Base-by-base conservation (phyloP, 2,888 invertebrate genomes). In the Tipula lateralis region DNA sequence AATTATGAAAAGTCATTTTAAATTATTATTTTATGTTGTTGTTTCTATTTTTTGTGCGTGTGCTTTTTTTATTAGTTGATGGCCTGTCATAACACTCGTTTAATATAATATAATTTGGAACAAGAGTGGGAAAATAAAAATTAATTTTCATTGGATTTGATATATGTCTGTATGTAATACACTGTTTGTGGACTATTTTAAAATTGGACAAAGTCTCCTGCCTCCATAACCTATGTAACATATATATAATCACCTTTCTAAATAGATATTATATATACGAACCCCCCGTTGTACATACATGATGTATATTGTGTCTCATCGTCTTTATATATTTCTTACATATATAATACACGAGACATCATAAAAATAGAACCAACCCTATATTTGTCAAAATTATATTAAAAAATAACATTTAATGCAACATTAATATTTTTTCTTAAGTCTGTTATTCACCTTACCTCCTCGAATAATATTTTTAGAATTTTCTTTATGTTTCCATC, bases 391-490 rank as follows among this genome's bases (percentile, higher is more conserved):
- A 66, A 66, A 66, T 24, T n/a, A 24, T 44, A 44, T n/a, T n/a
- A n/a, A 66, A 24, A 66, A 66, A 24, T 24, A 66, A 24, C 66
- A 66, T 66, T 66, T 66, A 66, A 66, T 66, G 66, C 66, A 66
- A 66, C 66, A 66, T 66, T 66, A 66, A 66, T 66, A 24, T 66
- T 66, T 66, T 66, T 12, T 66, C 19, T 66, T 9, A 66, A 66
- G 66, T 66, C 66, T 66, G 66, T 66, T 66, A 66, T 66, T 66
- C 66, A 66, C 66, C 66, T 66, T 66, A 66, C 24, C 66, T 66
- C 66, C 66, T 66, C 66, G 66, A 66, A 66, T 66, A 66, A 66
- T 66, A 66, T 66, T 66, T 66, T 66, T 66, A 66, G 66, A 66
- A 66, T 66, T 66, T 66, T 66, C 24, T 66, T 66, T 66, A 66